These are phyloP conservation scores for Candidula unifasciata DNA, from an alignment of 2,888 invertebrate species.

Conservation along the genomic window DNA sequence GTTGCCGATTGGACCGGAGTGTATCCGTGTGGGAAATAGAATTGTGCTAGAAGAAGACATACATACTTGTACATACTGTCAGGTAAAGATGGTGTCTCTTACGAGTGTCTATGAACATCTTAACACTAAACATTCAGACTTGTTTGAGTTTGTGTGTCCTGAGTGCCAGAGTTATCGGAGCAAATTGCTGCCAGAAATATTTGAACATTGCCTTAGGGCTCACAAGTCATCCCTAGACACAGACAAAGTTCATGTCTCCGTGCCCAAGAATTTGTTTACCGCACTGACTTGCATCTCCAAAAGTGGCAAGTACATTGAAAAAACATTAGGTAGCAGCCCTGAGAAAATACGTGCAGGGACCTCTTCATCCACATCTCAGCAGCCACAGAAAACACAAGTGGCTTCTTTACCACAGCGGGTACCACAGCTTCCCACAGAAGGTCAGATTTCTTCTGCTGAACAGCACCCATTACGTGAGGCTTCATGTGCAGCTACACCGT, in stretches of 20 bases:
- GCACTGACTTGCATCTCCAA: slow-evolving; percentile 59
- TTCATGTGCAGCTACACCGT: background rate
- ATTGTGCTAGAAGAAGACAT: slow-evolving; percentile 68
- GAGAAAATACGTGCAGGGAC: background rate
- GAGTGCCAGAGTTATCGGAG: slow-evolving; percentile 66
- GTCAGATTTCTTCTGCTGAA: background rate
- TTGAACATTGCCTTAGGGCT: slow-evolving; percentile 58
- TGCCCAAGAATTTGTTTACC: slow-evolving; percentile 58
- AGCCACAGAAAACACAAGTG: background rate
- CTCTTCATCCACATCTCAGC: slow-evolving; percentile 58
- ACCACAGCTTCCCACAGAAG: background rate
- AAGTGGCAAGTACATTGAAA: slow-evolving; percentile 50
- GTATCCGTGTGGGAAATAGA: slow-evolving; percentile 59
- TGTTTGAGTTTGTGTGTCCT: slow-evolving; percentile 70
- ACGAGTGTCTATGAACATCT: slow-evolving; percentile 68
- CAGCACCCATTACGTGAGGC: background rate
- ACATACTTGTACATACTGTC: slow-evolving; percentile 70
- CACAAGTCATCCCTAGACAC: slow-evolving; percentile 57
- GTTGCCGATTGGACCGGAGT: slow-evolving; percentile 59
- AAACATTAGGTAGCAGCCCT: slow-evolving; percentile 13
- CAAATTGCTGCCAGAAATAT: slow-evolving; percentile 58
- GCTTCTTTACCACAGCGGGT: background rate
- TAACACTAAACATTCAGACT: slow-evolving; percentile 65
- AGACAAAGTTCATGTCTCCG: slow-evolving; percentile 63
- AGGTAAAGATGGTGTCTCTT: slow-evolving; percentile 66